Evolutionary conservation across 2,113 vertebrate genomes (phyloP), one percentile per base, ranked within the genome.

Genomic region (Cichladusa arquata): DNA sequence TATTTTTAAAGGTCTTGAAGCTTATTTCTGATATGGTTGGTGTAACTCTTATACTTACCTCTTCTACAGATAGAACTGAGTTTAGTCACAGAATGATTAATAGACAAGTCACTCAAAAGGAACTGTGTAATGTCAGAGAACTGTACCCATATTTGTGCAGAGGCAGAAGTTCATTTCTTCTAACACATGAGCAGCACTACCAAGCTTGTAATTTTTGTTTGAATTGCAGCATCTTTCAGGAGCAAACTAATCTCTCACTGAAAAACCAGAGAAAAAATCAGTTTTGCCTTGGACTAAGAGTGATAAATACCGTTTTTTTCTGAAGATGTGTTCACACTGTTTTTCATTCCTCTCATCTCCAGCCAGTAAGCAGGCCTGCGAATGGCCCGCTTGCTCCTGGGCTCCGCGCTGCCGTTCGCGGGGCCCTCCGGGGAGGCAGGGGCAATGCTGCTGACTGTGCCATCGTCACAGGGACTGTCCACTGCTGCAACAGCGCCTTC

Each of bases 311-410:
- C 97, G 81, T 90, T 92, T 44, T 86, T 79, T 25, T 67, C 95
- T 19, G 93, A 26, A 51, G 93, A 8, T 38, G 66, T 93, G 56
- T 17, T 79, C 12, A 29, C 12, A 8, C 28, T 65, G 54, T 94
- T 70, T 65, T 97, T 92, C 81, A 96, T 96, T 64, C 97, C 98
- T 88, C 98, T 99, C 70, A 97, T 97, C 76, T 97, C 97, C 95
- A 98, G 51, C 92, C 98, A 98, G 78, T 98, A 98, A 12, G 97
- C 96, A 16, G 98, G 97, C 65, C 98, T 97, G 42, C 96, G 92
- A 48, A 98, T 95, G 57, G 97, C 90, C 5, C 91, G 72, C 66
- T 97, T 97, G 92, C 97, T 91, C 26, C 97, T 84, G 82, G 84
- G 66, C 38, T 94, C 96, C 19, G 97, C 66, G 0, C 87, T 96